phyloP scores from a whole-genome alignment of 2,797 vertebrate genomes.

The Salmo trutta region DNA sequence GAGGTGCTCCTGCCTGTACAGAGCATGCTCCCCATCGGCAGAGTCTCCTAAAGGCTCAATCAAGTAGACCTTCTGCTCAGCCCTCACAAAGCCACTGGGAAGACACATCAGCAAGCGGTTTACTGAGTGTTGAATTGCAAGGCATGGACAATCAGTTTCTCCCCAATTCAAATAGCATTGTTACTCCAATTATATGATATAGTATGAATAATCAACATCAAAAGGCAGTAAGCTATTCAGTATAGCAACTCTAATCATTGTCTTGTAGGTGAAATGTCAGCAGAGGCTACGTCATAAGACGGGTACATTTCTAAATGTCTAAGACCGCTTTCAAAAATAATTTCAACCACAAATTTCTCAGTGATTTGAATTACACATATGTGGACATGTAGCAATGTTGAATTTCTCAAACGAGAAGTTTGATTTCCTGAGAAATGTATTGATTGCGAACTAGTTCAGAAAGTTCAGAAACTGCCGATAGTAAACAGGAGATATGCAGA shows the following conservation, averaged over 20 bases:
- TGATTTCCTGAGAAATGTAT: not conserved
- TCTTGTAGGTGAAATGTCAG: no score
- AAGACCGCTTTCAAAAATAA: not conserved
- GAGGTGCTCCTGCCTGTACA: constrained; percentile 79
- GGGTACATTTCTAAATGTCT: no score
- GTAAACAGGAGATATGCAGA: constrained; percentile 19
- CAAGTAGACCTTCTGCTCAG: constrained; percentile 73
- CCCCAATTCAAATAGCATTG: no score
- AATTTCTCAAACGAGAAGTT: not conserved
- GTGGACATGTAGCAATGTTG: not conserved
- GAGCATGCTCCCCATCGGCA: constrained; percentile 65
- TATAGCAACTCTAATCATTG: no score
- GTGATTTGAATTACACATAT: not conserved
- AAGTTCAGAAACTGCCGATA: not conserved
- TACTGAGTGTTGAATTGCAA: not conserved
- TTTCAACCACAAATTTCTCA: not conserved
- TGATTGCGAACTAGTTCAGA: not conserved
- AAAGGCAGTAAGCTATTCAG: no score
- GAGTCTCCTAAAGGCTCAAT: constrained; percentile 81
- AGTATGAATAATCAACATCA: no score
- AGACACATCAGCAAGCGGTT: not conserved
- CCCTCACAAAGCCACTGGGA: constrained; percentile 81
- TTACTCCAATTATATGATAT: no score
- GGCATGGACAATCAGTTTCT: no score
- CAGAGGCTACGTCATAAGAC: no score